Base-by-base conservation (phyloP, 2,797 vertebrate species). In the Onychomys torridus region DNA sequence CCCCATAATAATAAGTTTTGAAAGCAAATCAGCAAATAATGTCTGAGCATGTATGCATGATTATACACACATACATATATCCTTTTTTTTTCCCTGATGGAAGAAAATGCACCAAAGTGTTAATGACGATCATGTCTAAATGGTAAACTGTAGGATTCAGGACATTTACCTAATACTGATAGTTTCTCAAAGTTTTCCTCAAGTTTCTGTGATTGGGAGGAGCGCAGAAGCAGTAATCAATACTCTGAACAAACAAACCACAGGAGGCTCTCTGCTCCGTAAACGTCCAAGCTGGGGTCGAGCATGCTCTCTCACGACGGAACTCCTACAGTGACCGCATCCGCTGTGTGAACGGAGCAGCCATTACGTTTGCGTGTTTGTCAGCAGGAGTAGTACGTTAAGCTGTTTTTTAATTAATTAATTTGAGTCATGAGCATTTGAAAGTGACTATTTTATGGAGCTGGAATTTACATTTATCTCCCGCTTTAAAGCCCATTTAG, bases 381-480 rank as follows among this genome's bases (percentile, higher is more conserved):
- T 14, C 83, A 13, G 67, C 71, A 71, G 49, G 87, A 81, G 37
- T 37, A 65, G 55, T 63, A 25, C 59, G 94, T 97, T 87, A 95
- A 61, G 43, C 71, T 84, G 61, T 85, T 95, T 95, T 95, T 96
- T 84, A 93, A 96, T 93, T 95, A 96, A 97, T 95, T 95, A 97
- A 97, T 97, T 95, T 92, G 91, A 92, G 69, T 95, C 86, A 43
- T 59, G 81, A 95, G 95, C 94, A 90, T 96, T 76, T 94, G 75
- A 97, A 97, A 98, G 89, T 93, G 94, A 96, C 96, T 95, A 93
- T 89, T 97, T 97, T 90, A 95, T 94, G 71, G 92, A 77, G 86
- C 59, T 95, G n/a, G 95, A 95, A 94, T 97, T 94, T 97, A 97
- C 97, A 96, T 96, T 96, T 97, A 96, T 97, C 89, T 97, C 96